phyloP scores from a whole-genome alignment of 2,113 vertebrate species.

The Paralichthys olivaceus region DNA sequence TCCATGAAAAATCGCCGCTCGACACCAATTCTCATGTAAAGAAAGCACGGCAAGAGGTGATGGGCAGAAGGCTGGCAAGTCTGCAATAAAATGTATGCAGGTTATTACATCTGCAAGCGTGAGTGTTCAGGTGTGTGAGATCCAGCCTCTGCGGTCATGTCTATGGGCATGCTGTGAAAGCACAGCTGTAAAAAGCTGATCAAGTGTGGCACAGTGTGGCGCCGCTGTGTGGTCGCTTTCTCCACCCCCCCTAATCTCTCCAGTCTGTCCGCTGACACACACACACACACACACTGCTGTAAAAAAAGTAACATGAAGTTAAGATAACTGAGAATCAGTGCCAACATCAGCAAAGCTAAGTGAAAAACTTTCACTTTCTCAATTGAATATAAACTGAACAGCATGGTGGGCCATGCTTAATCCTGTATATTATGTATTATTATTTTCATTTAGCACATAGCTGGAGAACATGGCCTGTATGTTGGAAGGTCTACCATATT shows the following conservation, averaged over 20 bases:
- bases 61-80: slow-evolving; percentile 49
- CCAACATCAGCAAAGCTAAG: too few species aligned
- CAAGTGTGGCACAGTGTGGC: slow-evolving; percentile 34
- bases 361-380: background rate
- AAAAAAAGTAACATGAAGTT: too few species aligned
- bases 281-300: background rate
- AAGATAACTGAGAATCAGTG: background rate
- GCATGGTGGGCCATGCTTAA: too few species aligned
- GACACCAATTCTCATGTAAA: slow-evolving; percentile 43
- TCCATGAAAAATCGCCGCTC: slow-evolving; percentile 49
- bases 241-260: slow-evolving; percentile 36
- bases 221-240: slow-evolving; percentile 3
- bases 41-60: slow-evolving; percentile 42
- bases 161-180: slow-evolving; percentile 58
- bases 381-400: too few species aligned
- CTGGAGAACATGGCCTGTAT: too few species aligned
- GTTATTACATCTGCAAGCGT: slow-evolving; percentile 63
- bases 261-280: background rate
- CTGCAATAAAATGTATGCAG: slow-evolving; percentile 74
- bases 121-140: slow-evolving; percentile 4
- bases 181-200: slow-evolving; percentile 68
- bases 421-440: too few species aligned
- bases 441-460: too few species aligned
- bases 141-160: slow-evolving; percentile 28
- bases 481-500: too few species aligned